These are phyloP conservation scores for Pelagia noctiluca DNA, from an alignment of 30 jellyfish, hydroid and myxozoan species.

Conservation along the genomic window DNA sequence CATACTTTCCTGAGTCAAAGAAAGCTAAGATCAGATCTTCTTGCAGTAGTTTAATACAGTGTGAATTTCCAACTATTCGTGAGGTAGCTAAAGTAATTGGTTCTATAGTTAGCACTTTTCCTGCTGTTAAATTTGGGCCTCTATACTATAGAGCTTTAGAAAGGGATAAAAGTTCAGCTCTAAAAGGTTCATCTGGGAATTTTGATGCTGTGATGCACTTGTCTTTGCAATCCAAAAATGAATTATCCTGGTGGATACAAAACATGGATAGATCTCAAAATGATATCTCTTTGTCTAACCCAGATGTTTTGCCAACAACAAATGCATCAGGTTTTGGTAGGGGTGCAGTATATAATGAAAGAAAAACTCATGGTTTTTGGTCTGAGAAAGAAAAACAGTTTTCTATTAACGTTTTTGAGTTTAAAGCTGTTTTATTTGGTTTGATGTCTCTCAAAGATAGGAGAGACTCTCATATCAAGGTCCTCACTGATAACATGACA, in stretches of 20 bases:
- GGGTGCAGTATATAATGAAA: slow-evolving; percentile 6
- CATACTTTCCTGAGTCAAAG: too few species aligned
- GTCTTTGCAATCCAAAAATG: background rate
- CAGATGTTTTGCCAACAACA: background rate
- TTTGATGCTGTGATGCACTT: too few species aligned
- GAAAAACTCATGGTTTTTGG: slow-evolving; percentile 13
- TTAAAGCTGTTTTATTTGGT: slow-evolving; percentile 36
- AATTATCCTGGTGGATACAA: background rate
- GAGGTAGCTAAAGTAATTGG: too few species aligned
- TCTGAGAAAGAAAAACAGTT: background rate
- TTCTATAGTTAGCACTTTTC: too few species aligned
- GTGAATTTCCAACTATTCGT: too few species aligned
- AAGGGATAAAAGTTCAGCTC: too few species aligned
- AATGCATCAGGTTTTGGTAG: background rate
- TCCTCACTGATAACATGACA: slow-evolving; percentile 41
- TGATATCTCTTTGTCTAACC: background rate
- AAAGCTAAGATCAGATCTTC: too few species aligned
- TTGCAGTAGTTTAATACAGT: too few species aligned
- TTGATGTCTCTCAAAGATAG: background rate
- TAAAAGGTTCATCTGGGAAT: too few species aligned
- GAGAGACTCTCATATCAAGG: background rate
- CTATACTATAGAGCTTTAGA: too few species aligned
- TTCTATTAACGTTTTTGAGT: slow-evolving; percentile 25
- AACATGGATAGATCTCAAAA: background rate
- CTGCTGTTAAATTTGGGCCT: too few species aligned